Conservation (phyloP, 2,888 invertebrate species). For the Gnatocerus cornutus region DNA sequence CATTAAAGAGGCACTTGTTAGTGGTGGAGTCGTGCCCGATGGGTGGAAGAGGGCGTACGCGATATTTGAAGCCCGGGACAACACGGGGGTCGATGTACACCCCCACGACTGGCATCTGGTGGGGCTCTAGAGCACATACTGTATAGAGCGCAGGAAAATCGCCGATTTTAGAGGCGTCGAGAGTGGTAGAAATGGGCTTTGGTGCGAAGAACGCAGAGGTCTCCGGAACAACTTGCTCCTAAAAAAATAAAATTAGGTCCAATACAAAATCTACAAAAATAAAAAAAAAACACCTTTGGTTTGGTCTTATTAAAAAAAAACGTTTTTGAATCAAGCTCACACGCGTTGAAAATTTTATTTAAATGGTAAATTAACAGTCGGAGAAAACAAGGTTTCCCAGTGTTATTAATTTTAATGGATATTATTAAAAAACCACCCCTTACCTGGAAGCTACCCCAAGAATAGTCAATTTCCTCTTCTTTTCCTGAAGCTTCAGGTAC, state of each 20-base stretch:
- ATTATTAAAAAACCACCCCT: neutral
- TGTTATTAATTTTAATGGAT: too few species aligned
- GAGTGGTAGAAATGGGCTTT: conserved; percentile 52
- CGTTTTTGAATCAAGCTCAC: too few species aligned
- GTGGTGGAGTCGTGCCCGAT: conserved; percentile 58
- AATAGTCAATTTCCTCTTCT: conserved; percentile 14
- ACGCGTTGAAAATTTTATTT: too few species aligned
- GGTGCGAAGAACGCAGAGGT: neutral
- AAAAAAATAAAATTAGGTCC: too few species aligned
- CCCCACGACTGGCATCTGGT: conserved; percentile 82
- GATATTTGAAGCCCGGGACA: conserved; percentile 83
- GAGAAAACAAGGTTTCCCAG: too few species aligned
- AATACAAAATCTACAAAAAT: too few species aligned
- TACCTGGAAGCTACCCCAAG: neutral
- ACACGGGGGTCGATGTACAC: conserved; percentile 83
- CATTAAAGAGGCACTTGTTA: conserved; percentile 76
- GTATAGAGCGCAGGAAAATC: conserved; percentile 80
- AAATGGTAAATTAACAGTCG: too few species aligned
- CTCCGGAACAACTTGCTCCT: conserved; percentile 27
- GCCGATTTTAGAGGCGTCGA: conserved; percentile 77
- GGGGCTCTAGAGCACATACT: conserved; percentile 75
- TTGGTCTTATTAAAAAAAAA: too few species aligned
- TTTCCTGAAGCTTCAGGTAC: neutral
- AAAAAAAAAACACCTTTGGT: too few species aligned
- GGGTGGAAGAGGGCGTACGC: conserved; percentile 79